A percentile compares a stretch with the other conserved stretches of the same genome.
Conservation (phyloP, 2,113 vertebrate genomes). For the Ondatra zibethicus region DNA sequence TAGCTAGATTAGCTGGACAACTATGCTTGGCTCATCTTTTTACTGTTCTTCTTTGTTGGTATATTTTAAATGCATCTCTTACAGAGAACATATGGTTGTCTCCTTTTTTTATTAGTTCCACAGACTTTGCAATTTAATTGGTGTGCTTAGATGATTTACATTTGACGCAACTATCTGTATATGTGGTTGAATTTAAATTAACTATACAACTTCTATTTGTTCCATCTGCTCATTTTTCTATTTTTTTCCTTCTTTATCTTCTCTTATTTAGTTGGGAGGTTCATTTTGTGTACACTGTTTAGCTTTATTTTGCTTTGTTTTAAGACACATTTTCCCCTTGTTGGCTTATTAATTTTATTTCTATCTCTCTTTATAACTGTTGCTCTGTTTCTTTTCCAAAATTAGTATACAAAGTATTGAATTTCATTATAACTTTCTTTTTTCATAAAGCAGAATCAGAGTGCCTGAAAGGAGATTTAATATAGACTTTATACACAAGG, state of each 20-base stretch:
- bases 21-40: background rate
- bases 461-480: background rate
- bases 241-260: background rate
- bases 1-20: background rate
- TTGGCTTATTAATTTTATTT: conserved; percentile 29
- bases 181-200: background rate
- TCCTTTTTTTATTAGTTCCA: conserved; percentile 38
- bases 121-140: conserved; percentile 22
- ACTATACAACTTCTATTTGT: background rate
- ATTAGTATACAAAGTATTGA: background rate
- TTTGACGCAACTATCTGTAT: background rate
- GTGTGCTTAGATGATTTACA: background rate
- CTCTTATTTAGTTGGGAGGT: background rate
- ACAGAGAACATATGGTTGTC: background rate
- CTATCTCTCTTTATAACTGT: background rate
- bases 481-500: background rate
- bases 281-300: background rate
- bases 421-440: background rate
- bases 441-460: background rate
- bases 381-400: background rate
- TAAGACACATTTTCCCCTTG: background rate
- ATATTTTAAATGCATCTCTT: background rate
- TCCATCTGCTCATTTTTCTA: background rate
- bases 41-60: background rate
- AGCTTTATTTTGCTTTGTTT: background rate